Percentiles rank a stretch among this genome's conserved stretches.
Conservation (phyloP, 2,113 vertebrate genomes). For the Porphyrio hochstetteri region DNA sequence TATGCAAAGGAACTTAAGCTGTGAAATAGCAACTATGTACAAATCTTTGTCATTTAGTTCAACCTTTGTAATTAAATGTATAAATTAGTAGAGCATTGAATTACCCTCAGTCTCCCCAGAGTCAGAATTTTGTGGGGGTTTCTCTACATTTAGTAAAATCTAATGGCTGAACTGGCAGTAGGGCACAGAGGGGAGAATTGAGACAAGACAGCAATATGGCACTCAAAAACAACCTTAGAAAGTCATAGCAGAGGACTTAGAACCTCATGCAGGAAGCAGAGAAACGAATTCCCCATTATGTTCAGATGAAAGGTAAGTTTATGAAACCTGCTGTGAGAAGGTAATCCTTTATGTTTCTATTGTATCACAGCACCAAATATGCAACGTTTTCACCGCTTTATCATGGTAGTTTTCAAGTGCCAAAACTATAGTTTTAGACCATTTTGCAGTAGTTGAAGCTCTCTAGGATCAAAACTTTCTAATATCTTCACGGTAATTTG, state of each 20-base stretch:
- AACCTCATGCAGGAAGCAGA: neutral
- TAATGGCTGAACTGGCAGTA: neutral
- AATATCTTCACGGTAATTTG: neutral
- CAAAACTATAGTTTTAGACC: neutral
- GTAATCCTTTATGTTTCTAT: neutral
- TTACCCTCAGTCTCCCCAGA: neutral
- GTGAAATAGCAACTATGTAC: neutral
- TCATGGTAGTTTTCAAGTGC: neutral
- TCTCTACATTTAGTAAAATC: neutral
- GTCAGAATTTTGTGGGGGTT: rapidly evolving
- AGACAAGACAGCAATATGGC: neutral
- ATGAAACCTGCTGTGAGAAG: neutral
- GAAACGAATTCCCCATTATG: neutral
- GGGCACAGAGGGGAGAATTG: neutral
- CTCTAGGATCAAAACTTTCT: neutral
- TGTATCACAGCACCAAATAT: neutral
- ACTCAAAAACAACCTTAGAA: neutral
- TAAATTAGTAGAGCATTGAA: neutral
- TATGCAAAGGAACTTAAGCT: neutral
- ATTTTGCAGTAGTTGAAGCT: neutral
- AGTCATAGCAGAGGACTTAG: neutral
- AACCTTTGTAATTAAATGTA: neutral
- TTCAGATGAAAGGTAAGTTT: neutral
- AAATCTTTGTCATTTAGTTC: neutral
- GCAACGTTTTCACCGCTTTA: neutral